These are phyloP conservation scores for Arizona elegans DNA, from an alignment of 2,113 vertebrate species.

Conservation along the genomic window DNA sequence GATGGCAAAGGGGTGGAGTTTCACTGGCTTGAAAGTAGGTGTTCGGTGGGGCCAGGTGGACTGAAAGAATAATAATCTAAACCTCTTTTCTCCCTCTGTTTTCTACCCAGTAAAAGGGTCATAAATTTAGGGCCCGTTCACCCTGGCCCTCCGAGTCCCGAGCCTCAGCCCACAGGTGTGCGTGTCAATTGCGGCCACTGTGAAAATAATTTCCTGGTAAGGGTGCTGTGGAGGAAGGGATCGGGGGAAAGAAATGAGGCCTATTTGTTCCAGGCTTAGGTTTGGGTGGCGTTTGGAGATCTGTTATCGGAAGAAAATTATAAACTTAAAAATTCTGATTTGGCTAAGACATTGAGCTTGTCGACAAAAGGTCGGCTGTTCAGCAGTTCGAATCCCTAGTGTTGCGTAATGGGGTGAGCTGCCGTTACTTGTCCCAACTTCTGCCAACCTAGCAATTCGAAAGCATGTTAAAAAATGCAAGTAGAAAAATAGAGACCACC, in stretches of 20 bases:
- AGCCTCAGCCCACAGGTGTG: conserved; percentile 86
- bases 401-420: too few species aligned
- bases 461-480: too few species aligned
- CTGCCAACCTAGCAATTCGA: too few species aligned
- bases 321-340: too few species aligned
- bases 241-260: too few species aligned
- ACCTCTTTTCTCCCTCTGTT: not conserved
- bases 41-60: not conserved
- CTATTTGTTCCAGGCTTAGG: not conserved
- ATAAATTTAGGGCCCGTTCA: conserved; percentile 90
- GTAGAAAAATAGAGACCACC: too few species aligned
- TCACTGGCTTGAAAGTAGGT: not conserved
- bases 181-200: conserved; percentile 90
- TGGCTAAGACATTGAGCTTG: too few species aligned
- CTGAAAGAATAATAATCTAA: not conserved
- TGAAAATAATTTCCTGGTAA: conserved; percentile 90
- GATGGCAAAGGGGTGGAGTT: not conserved
- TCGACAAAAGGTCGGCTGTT: too few species aligned
- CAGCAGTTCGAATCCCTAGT: too few species aligned
- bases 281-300: not conserved
- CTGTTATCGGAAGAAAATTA: too few species aligned
- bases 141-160: conserved; percentile 84
- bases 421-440: too few species aligned
- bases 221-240: not conserved
- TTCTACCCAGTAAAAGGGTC: conserved; percentile 82